A percentile compares a stretch with the other conserved stretches of the same genome.
phyloP scores from a whole-genome alignment of 2,888 invertebrate species.

The Ophraella communa region DNA sequence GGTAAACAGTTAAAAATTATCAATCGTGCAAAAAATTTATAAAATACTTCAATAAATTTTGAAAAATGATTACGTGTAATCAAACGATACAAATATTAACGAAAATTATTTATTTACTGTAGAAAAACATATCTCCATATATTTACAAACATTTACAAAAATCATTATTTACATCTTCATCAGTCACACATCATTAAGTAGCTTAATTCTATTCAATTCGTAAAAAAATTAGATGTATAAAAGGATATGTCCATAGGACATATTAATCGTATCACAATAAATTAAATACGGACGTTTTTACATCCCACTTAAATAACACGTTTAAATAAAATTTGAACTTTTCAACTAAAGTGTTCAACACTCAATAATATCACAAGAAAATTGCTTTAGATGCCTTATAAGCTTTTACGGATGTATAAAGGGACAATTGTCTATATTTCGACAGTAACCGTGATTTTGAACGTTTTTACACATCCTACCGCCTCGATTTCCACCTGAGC shows the following conservation, averaged over 20 bases:
- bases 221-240: not conserved
- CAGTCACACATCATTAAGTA: not conserved
- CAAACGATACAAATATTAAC: not conserved
- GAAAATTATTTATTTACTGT: not conserved
- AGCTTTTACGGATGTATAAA: constrained; percentile 73
- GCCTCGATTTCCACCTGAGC: constrained; percentile 58
- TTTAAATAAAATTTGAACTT: constrained; percentile 17
- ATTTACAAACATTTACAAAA: constrained; percentile 2
- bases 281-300: constrained; percentile 10
- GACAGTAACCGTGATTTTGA: constrained; percentile 80
- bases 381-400: constrained; percentile 22
- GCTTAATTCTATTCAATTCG: not conserved
- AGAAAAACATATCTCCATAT: not conserved
- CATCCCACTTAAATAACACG: constrained; percentile 1
- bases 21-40: too few species aligned
- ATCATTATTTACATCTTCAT: not conserved
- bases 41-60: too few species aligned
- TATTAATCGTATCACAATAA: constrained; percentile 16
- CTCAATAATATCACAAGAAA: constrained; percentile 37
- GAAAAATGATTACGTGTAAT: too few species aligned
- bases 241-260: constrained; percentile 7
- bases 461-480: constrained; percentile 76
- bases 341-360: constrained; percentile 33
- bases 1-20: too few species aligned
- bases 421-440: constrained; percentile 81